These are phyloP conservation scores for Ormyrus thymus DNA, from an alignment of 2,888 invertebrate species.

Conservation along the genomic window DNA sequence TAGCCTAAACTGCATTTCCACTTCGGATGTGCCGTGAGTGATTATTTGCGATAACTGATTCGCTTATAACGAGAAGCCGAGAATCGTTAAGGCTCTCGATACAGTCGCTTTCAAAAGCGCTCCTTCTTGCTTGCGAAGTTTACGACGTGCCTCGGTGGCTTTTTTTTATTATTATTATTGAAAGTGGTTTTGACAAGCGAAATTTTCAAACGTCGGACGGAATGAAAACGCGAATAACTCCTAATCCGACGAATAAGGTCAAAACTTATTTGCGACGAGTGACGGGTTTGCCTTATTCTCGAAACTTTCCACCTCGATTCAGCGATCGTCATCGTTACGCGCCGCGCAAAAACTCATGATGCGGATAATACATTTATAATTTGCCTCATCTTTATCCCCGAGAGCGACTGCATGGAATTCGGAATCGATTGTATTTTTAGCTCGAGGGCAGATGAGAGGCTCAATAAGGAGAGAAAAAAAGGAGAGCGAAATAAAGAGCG, in stretches of 20 bases:
- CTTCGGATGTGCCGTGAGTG: slow-evolving; percentile 7
- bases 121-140: background rate
- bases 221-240: background rate
- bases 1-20: slow-evolving; percentile 46
- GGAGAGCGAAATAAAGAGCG: background rate
- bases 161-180: too few species aligned
- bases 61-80: background rate
- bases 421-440: slow-evolving; percentile 48
- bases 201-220: background rate
- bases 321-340: slow-evolving; percentile 14
- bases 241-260: background rate
- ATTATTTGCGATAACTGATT: background rate
- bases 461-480: slow-evolving; percentile 22
- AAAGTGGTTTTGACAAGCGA: too few species aligned
- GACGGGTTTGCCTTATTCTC: too few species aligned
- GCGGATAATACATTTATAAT: slow-evolving; percentile 49
- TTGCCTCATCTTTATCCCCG: slow-evolving; percentile 15
- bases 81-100: background rate
- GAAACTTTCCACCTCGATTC: too few species aligned
- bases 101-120: background rate
- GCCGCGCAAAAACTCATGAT: slow-evolving; percentile 42
- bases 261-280: too few species aligned
- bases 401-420: slow-evolving; percentile 14
- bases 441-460: slow-evolving; percentile 32
- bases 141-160: too few species aligned